Evolutionary conservation across 2,797 vertebrate genomes (phyloP), one percentile per base, ranked within the genome.

Genomic region (Vireo griseus): DNA sequence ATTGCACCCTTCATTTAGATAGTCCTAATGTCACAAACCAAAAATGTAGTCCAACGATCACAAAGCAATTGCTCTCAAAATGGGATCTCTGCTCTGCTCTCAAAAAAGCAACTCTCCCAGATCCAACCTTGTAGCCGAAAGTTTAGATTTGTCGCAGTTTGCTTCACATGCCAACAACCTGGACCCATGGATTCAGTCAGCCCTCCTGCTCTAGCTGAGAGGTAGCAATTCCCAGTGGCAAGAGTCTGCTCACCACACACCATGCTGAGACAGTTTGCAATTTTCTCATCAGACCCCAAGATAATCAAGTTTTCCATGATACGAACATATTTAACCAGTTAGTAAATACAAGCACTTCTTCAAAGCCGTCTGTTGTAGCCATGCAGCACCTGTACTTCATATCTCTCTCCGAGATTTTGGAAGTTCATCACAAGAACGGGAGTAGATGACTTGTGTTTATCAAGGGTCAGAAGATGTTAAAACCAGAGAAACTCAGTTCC

Each of bases 401-500:
- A 28, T 7, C 0, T 0, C 7, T 4, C 29, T 37, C n/a, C 11
- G 19, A 68, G 20, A 77, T 47, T 81, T 54, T 3, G 0, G 7
- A 51, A 71, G 29, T 18, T 88, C n/a, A 40, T 72, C 73, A 21
- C 37, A 55, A 3, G 51, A 37, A 59, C 2, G 0, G 18, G 28
- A 66, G 14, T 9, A 63, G 44, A 37, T n/a, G 48, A 75, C 17
- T n/a, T 62, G 7, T 40, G 13, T 61, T 88, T 61, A 22, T 40
- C 40, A 85, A 69, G 6, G 18, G 21, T 20, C 5, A 2, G 39
- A 80, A 76, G 35, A 50, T 9, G 18, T 9, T n/a, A 88, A 71
- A 40, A 52, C 13, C 21, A 71, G 18, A 85, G 31, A 86, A 91
- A 93, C 28, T 44, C 24, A 65, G 16, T 54, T 90, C 57, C 52